Evolutionary conservation across 2,113 vertebrate genomes (phyloP).

Genomic region (Eulemur macaco): DNA sequence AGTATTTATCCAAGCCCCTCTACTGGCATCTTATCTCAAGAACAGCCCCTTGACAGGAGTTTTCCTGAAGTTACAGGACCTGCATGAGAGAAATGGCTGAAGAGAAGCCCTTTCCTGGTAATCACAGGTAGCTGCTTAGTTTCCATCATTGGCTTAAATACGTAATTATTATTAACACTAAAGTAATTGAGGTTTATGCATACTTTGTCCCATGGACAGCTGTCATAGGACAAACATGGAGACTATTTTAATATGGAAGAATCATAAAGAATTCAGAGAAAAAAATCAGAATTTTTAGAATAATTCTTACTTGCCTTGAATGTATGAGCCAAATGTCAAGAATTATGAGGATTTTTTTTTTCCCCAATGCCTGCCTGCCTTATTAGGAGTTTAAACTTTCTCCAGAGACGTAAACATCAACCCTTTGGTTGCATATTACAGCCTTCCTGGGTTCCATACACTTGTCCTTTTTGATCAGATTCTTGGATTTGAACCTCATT

Average conservation of each 20-base stretch:
- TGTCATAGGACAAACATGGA: background rate
- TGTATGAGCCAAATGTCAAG: background rate
- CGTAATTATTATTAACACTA: background rate
- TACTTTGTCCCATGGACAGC: background rate
- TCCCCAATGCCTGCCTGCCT: background rate
- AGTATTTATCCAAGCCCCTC: background rate
- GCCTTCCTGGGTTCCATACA: background rate
- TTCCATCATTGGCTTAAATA: background rate
- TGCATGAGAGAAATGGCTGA: background rate
- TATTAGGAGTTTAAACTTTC: background rate
- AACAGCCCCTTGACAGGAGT: background rate
- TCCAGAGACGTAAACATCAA: background rate
- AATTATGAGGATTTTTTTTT: background rate
- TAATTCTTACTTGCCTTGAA: background rate
- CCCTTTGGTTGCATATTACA: background rate
- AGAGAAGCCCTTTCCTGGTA: background rate
- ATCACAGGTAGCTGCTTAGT: background rate
- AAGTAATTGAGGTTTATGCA: background rate
- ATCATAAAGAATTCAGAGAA: background rate
- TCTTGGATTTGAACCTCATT: constrained; percentile 5
- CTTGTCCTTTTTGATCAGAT: background rate
- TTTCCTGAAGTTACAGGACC: background rate
- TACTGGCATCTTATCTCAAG: background rate
- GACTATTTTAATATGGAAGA: background rate
- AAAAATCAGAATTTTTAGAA: background rate